Evolutionary conservation across 2,113 vertebrate species (phyloP).

Genomic region (Triplophysa dalaica): DNA sequence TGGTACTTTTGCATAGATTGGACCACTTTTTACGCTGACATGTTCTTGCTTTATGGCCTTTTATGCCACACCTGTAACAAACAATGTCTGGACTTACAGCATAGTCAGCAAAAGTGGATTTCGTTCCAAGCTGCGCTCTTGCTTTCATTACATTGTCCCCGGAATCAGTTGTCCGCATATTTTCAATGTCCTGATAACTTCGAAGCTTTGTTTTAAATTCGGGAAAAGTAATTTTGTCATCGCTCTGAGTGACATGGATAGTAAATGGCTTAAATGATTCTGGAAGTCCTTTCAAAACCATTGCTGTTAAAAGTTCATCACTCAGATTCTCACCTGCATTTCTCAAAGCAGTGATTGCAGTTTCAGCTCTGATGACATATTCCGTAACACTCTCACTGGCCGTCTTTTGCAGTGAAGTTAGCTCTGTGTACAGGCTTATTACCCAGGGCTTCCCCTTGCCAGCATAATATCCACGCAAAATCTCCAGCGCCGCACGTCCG

Average conservation of each 20-base stretch:
- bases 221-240: not conserved
- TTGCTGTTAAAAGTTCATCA: conserved; percentile 18
- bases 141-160: conserved; percentile 14
- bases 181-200: conserved; percentile 28
- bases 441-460: conserved; percentile 37
- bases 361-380: conserved; percentile 42
- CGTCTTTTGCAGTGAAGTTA: conserved; percentile 24
- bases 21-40: conserved; percentile 30
- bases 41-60: not conserved
- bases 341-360: conserved; percentile 15
- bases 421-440: conserved; percentile 37
- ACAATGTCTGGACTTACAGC: not conserved
- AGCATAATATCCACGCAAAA: not conserved
- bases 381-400: conserved; percentile 23
- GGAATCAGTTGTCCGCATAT: not conserved
- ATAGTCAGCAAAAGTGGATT: too few relatives aligned
- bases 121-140: too few relatives aligned
- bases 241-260: conserved; percentile 21
- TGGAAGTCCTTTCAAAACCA: conserved; percentile 41
- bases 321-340: conserved; percentile 14
- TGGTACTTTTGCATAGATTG: conserved; percentile 24
- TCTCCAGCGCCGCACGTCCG: conserved; percentile 6
- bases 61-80: conserved; percentile 3
- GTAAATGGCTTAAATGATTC: conserved; percentile 27
- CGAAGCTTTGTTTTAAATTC: conserved; percentile 31